Conservation (phyloP, 2,113 vertebrate genomes). For the Myanophis thanlyinensis region DNA sequence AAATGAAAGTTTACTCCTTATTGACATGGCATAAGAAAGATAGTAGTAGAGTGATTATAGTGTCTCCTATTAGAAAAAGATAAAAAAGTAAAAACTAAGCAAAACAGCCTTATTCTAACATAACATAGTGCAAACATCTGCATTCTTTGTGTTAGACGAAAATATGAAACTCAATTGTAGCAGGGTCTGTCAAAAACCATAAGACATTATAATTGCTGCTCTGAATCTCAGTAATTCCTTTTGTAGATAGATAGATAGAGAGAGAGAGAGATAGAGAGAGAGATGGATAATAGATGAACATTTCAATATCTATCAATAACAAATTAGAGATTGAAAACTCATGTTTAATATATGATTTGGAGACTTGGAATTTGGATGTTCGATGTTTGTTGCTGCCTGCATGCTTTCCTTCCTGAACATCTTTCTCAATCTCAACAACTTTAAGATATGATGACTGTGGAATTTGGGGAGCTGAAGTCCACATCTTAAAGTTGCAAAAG, state of each 20-base stretch:
- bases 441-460: too few relatives aligned
- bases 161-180: conserved; percentile 47
- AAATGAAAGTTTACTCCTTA: neutral
- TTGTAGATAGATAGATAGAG: too few relatives aligned
- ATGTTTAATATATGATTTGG: neutral
- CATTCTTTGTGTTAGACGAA: conserved; percentile 51
- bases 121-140: conserved; percentile 40
- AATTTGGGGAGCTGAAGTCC: neutral
- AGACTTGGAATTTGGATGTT: neutral
- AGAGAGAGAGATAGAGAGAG: too few relatives aligned
- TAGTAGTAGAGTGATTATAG: conserved; percentile 5
- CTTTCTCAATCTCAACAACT: neutral
- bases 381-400: neutral
- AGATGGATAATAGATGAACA: too few relatives aligned
- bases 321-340: neutral
- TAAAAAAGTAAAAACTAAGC: conserved; percentile 6
- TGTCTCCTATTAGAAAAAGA: conserved; percentile 37
- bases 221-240: conserved; percentile 40
- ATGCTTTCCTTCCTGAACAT: neutral
- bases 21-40: neutral
- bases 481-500: neutral
- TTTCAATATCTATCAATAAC: neutral
- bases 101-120: conserved; percentile 28
- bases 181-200: conserved; percentile 38
- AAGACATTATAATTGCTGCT: conserved; percentile 12